Evolutionary conservation across 2,113 vertebrate species (phyloP), one percentile per base, ranked within the genome.

Genomic region (Mellivora capensis): DNA sequence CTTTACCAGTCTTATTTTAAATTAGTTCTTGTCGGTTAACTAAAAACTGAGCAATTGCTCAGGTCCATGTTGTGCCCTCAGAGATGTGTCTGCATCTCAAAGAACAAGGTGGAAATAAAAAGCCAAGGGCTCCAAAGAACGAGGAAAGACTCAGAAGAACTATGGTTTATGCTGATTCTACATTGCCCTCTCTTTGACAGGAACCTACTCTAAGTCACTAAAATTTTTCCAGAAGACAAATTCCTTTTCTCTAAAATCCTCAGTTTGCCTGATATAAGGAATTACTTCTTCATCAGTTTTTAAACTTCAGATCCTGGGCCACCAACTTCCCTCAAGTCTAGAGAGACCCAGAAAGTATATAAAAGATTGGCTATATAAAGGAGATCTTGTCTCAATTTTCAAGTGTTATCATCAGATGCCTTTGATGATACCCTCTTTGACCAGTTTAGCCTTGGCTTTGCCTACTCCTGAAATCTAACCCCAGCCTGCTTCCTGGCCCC

Each of bases 1-100:
- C 47, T 80, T 97, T 54, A 87, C 71, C 49, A 59, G 23, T 61
- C 67, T 96, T 87, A 91, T 57, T 49, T 96, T 95, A 97, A 90
- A 87, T 93, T 87, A 95, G 54, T 57, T 90, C 25, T 21, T 29
- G 13, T 79, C n/a, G 62, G 76, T 82, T 71, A 92, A 92, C 74
- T 39, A 94, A 90, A 49, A 25, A 18, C 11, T 83, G 29, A 87
- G 25, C 4, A 69, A 72, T 79, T 82, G 57, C 77, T 88, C 25
- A 39, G 49, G 37, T 81, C 61, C 47, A 80, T 31, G 8, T 20
- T 34, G 31, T 76, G 3, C 11, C 54, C 47, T 37, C 34, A 81
- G 82, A 86, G 47, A 79, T 62, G 52, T 64, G 1, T 52, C 72
- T 49, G 20, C 1, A 91, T 25, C 54, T 92, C 44, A 47, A 47